Base-by-base conservation (phyloP, 2,888 invertebrate species). In the Psococerastis gibbosa region DNA sequence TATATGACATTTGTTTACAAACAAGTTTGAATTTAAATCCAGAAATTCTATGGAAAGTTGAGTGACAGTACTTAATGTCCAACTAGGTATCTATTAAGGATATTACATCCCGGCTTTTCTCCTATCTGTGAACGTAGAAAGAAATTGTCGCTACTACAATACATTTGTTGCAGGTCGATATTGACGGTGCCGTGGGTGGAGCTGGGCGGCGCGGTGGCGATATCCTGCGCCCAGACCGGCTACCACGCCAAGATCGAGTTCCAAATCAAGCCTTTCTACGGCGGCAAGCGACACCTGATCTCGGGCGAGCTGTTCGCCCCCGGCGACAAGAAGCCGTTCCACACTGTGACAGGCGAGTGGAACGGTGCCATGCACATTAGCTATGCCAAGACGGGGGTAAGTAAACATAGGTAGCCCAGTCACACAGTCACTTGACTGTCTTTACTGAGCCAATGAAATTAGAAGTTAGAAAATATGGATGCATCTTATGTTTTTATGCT, bases 151-250 rank as follows among this genome's bases (percentile, higher is more conserved):
- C n/a, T n/a, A n/a, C n/a, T n/a, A n/a, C n/a, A n/a, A n/a, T n/a
- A n/a, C n/a, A n/a, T n/a, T n/a, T n/a, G n/a, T 48, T 49, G 51
- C 58, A 82, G 94, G 61, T 95, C 94, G 42, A 97, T 97, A 56
- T 67, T 98, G 56, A 91, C 94, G 32, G 84, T 95, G 44, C 98
- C 98, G 2, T 99, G 98, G 97, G 87, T 99, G 56, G 98, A 99
- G 62, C 66, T 99, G 17, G 97, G 97, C 44, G 98, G 98, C 11
- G 77, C 81, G 2, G 84, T 91, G 1, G 75, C 75, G 44, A 85
- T 98, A 49, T 78, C 75, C 44, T 98, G 97, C 62, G 76, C 77
- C 6, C 88, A 97, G 63, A 92, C 92, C 1, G 95, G 92, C 5
- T 95, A 88, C 60, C 75, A 74, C 57, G 89, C 94, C 13, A 80